These are phyloP conservation scores for Bombylius discolor DNA, from an alignment of 2,888 invertebrate genomes.

Conservation along the genomic window DNA sequence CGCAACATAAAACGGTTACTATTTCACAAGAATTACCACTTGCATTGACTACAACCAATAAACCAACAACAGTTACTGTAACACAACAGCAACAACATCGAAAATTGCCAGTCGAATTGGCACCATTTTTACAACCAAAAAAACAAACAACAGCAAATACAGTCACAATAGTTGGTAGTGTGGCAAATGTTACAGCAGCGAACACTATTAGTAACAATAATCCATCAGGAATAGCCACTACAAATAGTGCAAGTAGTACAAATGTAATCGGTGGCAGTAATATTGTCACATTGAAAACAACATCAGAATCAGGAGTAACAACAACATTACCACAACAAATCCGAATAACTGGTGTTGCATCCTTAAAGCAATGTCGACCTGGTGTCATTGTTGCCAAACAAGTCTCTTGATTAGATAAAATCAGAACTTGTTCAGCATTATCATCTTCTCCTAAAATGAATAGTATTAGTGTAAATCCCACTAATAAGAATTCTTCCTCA, in stretches of 20 bases:
- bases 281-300: conserved; percentile 28
- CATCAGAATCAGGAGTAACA: conserved; percentile 10
- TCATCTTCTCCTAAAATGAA: not conserved
- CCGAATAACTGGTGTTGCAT: conserved; percentile 26
- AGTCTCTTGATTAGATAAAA: conserved; percentile 50
- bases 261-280: conserved; percentile 15
- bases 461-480: conserved; percentile 7
- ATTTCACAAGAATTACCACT: conserved; percentile 47
- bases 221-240: conserved; percentile 4
- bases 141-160: conserved; percentile 21
- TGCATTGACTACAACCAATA: conserved; percentile 41
- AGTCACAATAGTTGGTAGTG: conserved; percentile 22
- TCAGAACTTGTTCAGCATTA: not conserved
- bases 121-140: conserved; percentile 50
- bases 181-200: conserved; percentile 11
- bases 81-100: conserved; percentile 29
- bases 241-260: conserved; percentile 23
- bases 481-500: conserved; percentile 6
- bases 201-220: conserved; percentile 15
- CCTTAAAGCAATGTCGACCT: conserved; percentile 59
- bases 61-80: not conserved
- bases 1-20: conserved; percentile 6
- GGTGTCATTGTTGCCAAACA: conserved; percentile 86
- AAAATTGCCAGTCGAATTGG: conserved; percentile 44
- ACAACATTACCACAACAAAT: conserved; percentile 9